Evolutionary conservation across 1,140 invertebrate genomes (phyloP), one percentile per base, ranked within the genome.

Genomic region (Odontomachus brunneus): DNA sequence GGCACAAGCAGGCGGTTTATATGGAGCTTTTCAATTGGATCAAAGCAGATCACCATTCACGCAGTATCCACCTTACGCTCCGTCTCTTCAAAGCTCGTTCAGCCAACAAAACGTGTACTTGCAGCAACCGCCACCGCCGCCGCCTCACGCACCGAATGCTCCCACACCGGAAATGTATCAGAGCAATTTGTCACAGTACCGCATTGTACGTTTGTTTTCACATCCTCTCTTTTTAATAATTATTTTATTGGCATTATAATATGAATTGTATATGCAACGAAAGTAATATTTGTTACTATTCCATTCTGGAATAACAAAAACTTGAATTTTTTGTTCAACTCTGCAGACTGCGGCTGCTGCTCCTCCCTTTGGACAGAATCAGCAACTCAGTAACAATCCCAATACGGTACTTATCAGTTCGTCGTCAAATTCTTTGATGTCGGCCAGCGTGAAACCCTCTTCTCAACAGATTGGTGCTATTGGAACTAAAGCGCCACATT

Each of bases 351-450:
- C 94, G 11, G 96, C 94, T 84, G 96, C 93, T 88, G 95, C 93
- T 78, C 96, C 94, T 86, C 96, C 94, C 0, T 96, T 97, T 92
- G 96, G 96, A 22, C 96, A 97, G 92, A 96, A 96, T 85, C 96
- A 97, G 67, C 97, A 97, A 90, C 95, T 97, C 74, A 95, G 96
- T 84, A 97, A 96, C 90, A 98, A 97, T 94, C 97, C 97, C 29
- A 98, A 96, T 89, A 97, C 97, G 33, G 97, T 98, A 73, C 95
- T 99, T 82, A 98, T 98, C 80, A 98, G 97, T 66, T 98, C 97
- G 33, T 97, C 97, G 11, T 96, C 97, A 11, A 98, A 97, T 93
- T 98, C 97, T 24, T 95, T 98, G 62, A 98, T 98, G 97, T 98
- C 97, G 0, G 97, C 97, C 51, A 97, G 96, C 85, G 97, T 98